A percentile compares a stretch with the other conserved stretches of the same genome.
Conservation (phyloP, 2,888 invertebrate genomes). For the Galerucella nymphaeae region DNA sequence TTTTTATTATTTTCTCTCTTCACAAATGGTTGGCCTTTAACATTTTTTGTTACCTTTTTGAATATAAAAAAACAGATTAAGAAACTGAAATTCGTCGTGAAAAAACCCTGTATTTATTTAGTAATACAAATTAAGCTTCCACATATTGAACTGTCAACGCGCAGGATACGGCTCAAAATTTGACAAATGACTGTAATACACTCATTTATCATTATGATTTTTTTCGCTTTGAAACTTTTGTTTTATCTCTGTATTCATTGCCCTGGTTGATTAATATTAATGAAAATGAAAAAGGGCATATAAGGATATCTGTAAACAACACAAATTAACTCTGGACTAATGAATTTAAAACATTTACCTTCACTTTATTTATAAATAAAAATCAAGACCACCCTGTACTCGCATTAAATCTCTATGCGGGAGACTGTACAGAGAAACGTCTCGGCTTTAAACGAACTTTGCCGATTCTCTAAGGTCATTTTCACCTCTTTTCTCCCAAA, state of each 20-base stretch:
- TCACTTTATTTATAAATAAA: too few relatives aligned
- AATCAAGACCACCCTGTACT: too few relatives aligned
- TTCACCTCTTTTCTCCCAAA: background rate
- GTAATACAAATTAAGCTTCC: slow-evolving; percentile 31
- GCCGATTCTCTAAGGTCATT: background rate
- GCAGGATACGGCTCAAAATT: slow-evolving; percentile 25
- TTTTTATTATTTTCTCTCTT: too few relatives aligned
- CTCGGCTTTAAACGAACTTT: background rate
- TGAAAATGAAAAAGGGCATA: slow-evolving; percentile 5
- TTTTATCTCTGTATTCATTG: slow-evolving; percentile 17
- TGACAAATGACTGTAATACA: slow-evolving; percentile 34
- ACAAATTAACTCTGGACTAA: background rate
- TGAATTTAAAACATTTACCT: background rate
- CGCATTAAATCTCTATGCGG: background rate
- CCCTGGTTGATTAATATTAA: slow-evolving; percentile 26
- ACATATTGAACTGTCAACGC: slow-evolving; percentile 25
- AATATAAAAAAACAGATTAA: background rate
- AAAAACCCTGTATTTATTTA: slow-evolving; percentile 21
- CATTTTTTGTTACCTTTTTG: background rate
- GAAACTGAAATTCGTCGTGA: background rate
- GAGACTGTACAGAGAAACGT: background rate
- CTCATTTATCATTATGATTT: slow-evolving; percentile 35
- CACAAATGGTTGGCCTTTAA: too few relatives aligned
- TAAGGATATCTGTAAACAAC: background rate
- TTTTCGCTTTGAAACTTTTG: slow-evolving; percentile 20